A percentile compares a stretch with the other conserved stretches of the same genome.
phyloP scores from a whole-genome alignment of 2,888 invertebrate species.

The Vanessa cardui region DNA sequence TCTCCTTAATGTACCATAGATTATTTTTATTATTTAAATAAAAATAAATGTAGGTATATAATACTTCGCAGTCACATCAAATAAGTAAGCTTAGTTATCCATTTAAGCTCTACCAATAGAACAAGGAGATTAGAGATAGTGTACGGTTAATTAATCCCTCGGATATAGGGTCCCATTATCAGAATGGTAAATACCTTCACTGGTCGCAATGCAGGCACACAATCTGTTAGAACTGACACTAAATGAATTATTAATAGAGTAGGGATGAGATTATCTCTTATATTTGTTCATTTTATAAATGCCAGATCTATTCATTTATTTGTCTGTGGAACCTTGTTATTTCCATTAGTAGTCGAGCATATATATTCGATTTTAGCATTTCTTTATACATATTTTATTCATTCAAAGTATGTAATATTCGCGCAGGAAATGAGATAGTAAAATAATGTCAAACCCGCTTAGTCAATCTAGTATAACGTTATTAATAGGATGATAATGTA shows the following conservation, averaged over 20 bases:
- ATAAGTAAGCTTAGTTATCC: conserved; percentile 32
- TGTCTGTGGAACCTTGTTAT: too few relatives aligned
- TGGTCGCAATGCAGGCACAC: conserved; percentile 40
- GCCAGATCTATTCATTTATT: too few relatives aligned
- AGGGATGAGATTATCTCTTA: conserved; percentile 18
- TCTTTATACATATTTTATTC: too few relatives aligned
- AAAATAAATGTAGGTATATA: background rate
- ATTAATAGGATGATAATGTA: too few relatives aligned
- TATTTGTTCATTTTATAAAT: conserved; percentile 10
- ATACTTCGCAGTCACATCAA: conserved; percentile 20
- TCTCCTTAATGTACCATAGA: too few relatives aligned
- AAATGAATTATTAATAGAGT: conserved; percentile 31
- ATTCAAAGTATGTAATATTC: too few relatives aligned
- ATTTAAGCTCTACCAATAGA: conserved; percentile 37
- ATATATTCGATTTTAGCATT: too few relatives aligned
- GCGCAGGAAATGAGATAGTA: background rate
- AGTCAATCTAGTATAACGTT: too few relatives aligned
- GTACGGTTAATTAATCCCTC: conserved; percentile 64
- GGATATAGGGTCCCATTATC: conserved; percentile 57
- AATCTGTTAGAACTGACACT: conserved; percentile 43
- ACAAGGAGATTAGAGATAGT: conserved; percentile 59
- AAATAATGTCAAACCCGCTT: too few relatives aligned
- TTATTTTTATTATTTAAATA: background rate
- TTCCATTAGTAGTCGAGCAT: too few relatives aligned
- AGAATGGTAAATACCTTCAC: conserved; percentile 49